Evolutionary conservation across 1,140 invertebrate genomes (phyloP).

Genomic region (Bombus sibiricus): DNA sequence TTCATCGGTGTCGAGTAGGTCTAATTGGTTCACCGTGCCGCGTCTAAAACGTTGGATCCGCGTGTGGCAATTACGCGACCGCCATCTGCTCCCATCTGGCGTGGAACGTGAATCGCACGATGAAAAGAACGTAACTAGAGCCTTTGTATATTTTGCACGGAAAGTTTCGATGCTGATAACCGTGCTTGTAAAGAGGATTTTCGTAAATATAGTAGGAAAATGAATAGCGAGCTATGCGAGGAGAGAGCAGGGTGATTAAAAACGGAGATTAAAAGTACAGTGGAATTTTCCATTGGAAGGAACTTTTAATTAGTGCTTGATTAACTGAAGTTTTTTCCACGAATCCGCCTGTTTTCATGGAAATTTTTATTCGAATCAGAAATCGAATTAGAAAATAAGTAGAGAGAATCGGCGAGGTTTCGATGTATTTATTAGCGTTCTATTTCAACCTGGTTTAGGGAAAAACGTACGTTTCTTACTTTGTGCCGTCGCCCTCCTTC

Average conservation of each 20-base stretch:
- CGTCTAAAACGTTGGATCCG: neutral
- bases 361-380: neutral
- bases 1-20: neutral
- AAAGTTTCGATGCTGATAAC: neutral
- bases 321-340: neutral
- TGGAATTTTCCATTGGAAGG: neutral
- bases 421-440: too few relatives aligned
- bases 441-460: too few relatives aligned
- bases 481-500: too few relatives aligned
- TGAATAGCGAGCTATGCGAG: too few relatives aligned
- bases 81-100: neutral
- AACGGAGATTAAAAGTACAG: too few relatives aligned
- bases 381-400: too few relatives aligned
- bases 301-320: neutral
- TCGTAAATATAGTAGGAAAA: neutral
- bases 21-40: conserved; percentile 9
- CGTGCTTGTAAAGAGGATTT: neutral
- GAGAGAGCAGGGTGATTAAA: too few relatives aligned
- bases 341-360: neutral
- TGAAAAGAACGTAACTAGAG: neutral
- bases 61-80: neutral
- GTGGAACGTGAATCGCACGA: neutral
- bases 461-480: too few relatives aligned
- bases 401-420: too few relatives aligned
- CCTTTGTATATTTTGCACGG: neutral